Evolutionary conservation across 2,113 vertebrate species (phyloP), one percentile per base, ranked within the genome.

Genomic region (Mesoclemmys tuberculata): DNA sequence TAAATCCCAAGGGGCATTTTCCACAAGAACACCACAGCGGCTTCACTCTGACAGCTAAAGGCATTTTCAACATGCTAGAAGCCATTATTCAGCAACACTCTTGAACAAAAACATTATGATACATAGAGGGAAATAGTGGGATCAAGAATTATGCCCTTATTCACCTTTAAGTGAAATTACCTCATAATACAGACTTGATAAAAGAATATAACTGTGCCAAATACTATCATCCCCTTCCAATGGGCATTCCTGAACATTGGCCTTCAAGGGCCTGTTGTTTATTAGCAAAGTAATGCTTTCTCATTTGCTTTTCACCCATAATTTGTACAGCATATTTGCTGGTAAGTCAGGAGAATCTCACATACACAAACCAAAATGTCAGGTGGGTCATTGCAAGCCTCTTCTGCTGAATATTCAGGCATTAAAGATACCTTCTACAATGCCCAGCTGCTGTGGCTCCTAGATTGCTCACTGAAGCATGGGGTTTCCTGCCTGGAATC

Each of bases 1-100:
- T 96, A 97, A 96, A 97, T 92, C 83, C 92, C 94, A 49, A 46
- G 68, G 82, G 68, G 41, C 80, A 74, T 96, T 96, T 96, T 85
- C 85, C 74, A 94, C 88, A 87, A 94, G 92, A 94, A 95, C 86
- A 88, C 87, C 93, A 93, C 79, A 74, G 58, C 55, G 92, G 89
- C 85, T 94, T 85, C 91, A 12, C 79, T 92, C 64, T 93, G 89
- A 82, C 8, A 75, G 38, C 54, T 93, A 92, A 88, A 87, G 80
- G 80, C 41, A 91, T 92, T 93, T 88, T 35, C 21, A 77, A 35
- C 1, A 0, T 92, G 90, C 52, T 58, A 78, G 16, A 22, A 83
- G 48, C 38, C 22, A 2, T 38, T 61, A 93, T 90, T 75, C 29
- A 84, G 49, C 16, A 88, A 85, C 41, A 21, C 26, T 54, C 71